Evolutionary conservation across 2,113 vertebrate species (phyloP), one percentile per base, ranked within the genome.

Genomic region (Isurus oxyrinchus): DNA sequence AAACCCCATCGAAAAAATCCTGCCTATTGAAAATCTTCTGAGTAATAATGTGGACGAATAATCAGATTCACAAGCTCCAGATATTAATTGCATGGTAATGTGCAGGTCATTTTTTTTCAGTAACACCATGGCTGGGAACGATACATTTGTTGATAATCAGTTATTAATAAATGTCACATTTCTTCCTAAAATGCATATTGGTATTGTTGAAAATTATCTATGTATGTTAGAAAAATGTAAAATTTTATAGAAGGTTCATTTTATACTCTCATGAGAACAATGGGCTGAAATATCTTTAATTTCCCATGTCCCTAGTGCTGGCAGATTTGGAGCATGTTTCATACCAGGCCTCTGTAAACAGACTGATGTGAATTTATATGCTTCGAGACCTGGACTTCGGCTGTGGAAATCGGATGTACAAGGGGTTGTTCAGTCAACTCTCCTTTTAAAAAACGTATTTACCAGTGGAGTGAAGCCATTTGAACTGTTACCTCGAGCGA

Each of bases 301-400:
- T 16, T 96, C 55, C 49, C 55, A 31, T 35, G 27, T 88, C 97
- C 97, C 90, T 97, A 99, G 99, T 97, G 98, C 98, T n/a, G 99
- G 99, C n/a, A 98, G 98, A 97, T 99, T 99, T 69, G 99, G 99
- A 10, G 99, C 99, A 3, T 99, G 99, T 97, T 99, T 99, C 97
- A 98, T 99, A 97, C 99, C 99, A 4, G 99, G 98, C 25, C 98
- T 99, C 0, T 99, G 99, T 97, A 99, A 99, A 97, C 99, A 99
- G 97, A 99, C 99, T 2, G 99, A 99, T 94, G 97, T 99, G 16
- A 99, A 98, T 2, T 96, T 99, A 5, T 99, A 99, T 11, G 99
- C 99, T 0, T 98, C 99, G 4, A 98, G 99, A 96, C 99, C 99
- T 11, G 99, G 99, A 59, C 98, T 99, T 96, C 98, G 99, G n/a